phyloP scores from a whole-genome alignment of 2,113 vertebrate species.

The Cryptotis parvus region DNA sequence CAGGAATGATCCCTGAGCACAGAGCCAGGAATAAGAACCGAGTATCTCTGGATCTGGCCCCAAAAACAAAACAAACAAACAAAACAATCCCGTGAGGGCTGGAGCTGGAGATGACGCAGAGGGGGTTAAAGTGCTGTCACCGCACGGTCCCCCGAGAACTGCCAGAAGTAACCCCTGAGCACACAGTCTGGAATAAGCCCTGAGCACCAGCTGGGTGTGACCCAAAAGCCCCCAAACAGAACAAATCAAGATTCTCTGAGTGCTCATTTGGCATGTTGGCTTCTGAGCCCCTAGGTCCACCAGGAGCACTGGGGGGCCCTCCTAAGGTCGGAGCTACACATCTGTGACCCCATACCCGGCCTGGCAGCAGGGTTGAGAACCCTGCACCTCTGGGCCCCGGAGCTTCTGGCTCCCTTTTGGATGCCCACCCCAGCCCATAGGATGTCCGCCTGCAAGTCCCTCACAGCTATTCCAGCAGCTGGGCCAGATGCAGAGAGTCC shows the following conservation, averaged over 20 bases:
- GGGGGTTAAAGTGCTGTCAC: not conserved
- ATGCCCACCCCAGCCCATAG: not conserved
- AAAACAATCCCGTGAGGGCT: too few species aligned
- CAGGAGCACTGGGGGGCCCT: not conserved
- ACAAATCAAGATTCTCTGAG: too few species aligned
- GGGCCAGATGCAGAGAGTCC: not conserved
- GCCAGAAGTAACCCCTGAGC: too few species aligned
- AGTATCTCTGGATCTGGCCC: too few species aligned
- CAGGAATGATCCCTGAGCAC: too few species aligned
- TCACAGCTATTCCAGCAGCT: constrained; percentile 40
- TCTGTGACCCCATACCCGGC: not conserved
- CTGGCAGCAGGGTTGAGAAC: not conserved
- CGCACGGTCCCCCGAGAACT: too few species aligned
- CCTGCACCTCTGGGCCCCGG: not conserved
- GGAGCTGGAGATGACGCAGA: too few species aligned
- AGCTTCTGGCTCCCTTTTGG: not conserved
- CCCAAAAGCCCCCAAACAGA: too few species aligned
- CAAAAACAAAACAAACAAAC: too few species aligned
- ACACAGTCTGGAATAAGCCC: too few species aligned
- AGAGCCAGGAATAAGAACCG: too few species aligned
- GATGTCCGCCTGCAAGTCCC: not conserved
- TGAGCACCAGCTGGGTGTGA: too few species aligned
- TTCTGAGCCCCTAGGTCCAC: not conserved
- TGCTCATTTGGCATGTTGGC: not conserved
- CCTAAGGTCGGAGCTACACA: not conserved